phyloP scores from a whole-genome alignment of 2,797 vertebrate genomes.

The Centroberyx gerrardi region DNA sequence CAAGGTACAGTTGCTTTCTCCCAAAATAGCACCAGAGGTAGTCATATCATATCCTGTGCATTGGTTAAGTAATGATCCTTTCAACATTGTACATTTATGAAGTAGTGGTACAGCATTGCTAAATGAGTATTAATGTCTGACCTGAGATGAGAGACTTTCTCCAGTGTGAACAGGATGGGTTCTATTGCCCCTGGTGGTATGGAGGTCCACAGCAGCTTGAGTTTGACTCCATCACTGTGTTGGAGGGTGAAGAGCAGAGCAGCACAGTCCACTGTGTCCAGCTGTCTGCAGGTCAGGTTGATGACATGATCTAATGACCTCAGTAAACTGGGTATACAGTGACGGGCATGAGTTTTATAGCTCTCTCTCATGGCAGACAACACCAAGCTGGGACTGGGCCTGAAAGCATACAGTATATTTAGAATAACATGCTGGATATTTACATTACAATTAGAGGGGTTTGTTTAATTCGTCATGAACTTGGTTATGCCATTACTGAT shows the following conservation, averaged over 20 bases:
- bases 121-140: constrained; percentile 12
- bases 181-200: constrained; percentile 26
- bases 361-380: constrained; percentile 46
- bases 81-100: too few species aligned
- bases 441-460: too few species aligned
- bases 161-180: constrained; percentile 28
- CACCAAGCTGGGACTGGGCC: constrained; percentile 47
- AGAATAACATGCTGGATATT: not conserved
- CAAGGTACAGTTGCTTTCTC: too few species aligned
- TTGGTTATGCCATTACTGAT: not conserved
- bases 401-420: constrained; percentile 20
- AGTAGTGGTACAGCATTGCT: not conserved
- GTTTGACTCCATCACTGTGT: constrained; percentile 59
- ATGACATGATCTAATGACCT: constrained; percentile 57
- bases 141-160: constrained; percentile 55
- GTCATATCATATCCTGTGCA: not conserved
- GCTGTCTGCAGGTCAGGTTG: constrained; percentile 63
- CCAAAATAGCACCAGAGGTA: not conserved
- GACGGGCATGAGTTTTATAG: not conserved
- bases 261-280: constrained; percentile 66
- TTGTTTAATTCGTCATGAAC: too few species aligned
- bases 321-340: constrained; percentile 56
- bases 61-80: not conserved
- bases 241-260: constrained; percentile 69
- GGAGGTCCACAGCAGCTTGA: constrained; percentile 69